Percentiles rank a stretch among this genome's conserved stretches.
Evolutionary conservation across 2,888 invertebrate genomes (phyloP).

Genomic region (Plutella xylostella): DNA sequence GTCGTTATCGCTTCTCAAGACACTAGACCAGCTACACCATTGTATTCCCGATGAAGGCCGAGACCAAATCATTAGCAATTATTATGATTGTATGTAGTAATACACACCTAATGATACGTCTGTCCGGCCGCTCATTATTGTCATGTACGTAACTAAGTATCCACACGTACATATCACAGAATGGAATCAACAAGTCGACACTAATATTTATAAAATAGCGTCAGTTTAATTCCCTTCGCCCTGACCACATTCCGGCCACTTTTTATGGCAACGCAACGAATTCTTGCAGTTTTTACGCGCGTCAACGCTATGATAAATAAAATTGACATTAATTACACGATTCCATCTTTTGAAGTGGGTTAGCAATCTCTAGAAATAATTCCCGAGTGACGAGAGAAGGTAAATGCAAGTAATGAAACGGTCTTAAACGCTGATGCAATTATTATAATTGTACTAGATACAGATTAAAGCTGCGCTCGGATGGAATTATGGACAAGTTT

Average conservation of each 20-base stretch:
- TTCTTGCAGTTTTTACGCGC: constrained; percentile 7
- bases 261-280: constrained; percentile 14
- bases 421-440: constrained; percentile 39
- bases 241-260: constrained; percentile 6
- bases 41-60: constrained; percentile 11
- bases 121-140: constrained; percentile 12
- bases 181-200: constrained; percentile 13
- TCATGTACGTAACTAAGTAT: constrained; percentile 8
- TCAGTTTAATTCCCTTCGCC: not conserved
- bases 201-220: constrained; percentile 11
- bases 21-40: too few species aligned
- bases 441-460: constrained; percentile 46
- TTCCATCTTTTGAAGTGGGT: constrained; percentile 47
- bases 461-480: constrained; percentile 27
- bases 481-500: constrained; percentile 33
- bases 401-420: constrained; percentile 36
- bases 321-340: constrained; percentile 59
- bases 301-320: constrained; percentile 49
- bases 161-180: constrained; percentile 10
- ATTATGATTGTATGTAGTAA: constrained; percentile 13
- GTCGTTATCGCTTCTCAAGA: constrained; percentile 9
- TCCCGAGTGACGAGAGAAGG: constrained; percentile 27
- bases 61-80: constrained; percentile 14
- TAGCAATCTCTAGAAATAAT: constrained; percentile 50
- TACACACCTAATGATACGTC: constrained; percentile 11